Evolutionary conservation across 2,113 vertebrate species (phyloP).

Genomic region (Calonectris borealis): DNA sequence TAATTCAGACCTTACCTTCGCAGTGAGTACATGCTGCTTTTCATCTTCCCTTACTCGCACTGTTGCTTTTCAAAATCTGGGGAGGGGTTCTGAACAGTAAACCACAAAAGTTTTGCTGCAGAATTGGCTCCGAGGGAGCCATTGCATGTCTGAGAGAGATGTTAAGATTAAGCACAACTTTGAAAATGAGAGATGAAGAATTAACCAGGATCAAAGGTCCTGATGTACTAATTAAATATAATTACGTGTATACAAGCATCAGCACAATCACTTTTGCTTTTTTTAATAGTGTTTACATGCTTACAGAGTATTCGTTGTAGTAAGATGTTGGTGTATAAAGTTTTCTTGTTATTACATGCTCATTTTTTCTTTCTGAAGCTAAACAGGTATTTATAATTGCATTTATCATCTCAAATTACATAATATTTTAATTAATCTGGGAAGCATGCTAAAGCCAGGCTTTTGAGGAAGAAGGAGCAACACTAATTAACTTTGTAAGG

Average conservation of each 20-base stretch:
- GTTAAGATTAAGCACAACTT: neutral
- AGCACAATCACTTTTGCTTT: neutral
- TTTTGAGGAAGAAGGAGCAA: neutral
- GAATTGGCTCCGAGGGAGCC: neutral
- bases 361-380: neutral
- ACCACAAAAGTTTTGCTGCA: neutral
- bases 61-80: neutral
- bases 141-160: neutral
- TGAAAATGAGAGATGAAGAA: conserved; percentile 5
- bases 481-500: neutral
- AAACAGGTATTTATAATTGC: neutral
- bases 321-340: neutral
- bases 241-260: neutral
- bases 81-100: neutral
- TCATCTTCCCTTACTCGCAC: neutral
- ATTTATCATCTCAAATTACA: neutral
- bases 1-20: neutral
- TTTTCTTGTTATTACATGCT: neutral
- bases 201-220: neutral
- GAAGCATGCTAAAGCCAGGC: neutral
- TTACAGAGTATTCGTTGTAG: neutral
- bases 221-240: conserved; percentile 6
- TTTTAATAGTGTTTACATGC: neutral
- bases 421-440: neutral
- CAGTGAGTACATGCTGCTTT: neutral